Evolutionary conservation across 1,140 invertebrate genomes (phyloP).

Genomic region (Capitella teleta): DNA sequence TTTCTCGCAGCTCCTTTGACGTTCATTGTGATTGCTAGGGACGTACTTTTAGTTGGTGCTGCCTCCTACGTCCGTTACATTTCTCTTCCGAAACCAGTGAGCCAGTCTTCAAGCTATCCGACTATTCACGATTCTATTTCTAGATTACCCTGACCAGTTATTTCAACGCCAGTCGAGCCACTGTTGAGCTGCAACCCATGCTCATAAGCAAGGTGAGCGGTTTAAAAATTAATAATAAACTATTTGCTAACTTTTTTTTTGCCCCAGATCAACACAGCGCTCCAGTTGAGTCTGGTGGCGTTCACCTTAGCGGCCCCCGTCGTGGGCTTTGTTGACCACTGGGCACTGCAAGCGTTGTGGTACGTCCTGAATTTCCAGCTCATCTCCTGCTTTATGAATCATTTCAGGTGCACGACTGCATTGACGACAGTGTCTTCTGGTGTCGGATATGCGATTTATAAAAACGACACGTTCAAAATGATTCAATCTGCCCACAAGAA

Average conservation of each 20-base stretch:
- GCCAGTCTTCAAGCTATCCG: too few relatives aligned
- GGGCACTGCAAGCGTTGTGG: slow-evolving; percentile 62
- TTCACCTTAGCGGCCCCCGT: slow-evolving; percentile 73
- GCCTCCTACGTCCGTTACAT: slow-evolving; percentile 81
- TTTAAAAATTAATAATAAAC: background rate
- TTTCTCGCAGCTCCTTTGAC: slow-evolving; percentile 56
- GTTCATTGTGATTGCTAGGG: slow-evolving; percentile 68
- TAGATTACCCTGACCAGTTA: slow-evolving; percentile 78
- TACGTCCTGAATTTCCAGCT: too few relatives aligned
- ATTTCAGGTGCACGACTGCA: too few relatives aligned
- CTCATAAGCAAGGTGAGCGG: slow-evolving; percentile 70
- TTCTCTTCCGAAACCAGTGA: slow-evolving; percentile 69
- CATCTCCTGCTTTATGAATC: too few relatives aligned
- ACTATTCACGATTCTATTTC: slow-evolving; percentile 24
- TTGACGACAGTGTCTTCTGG: too few relatives aligned
- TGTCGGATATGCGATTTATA: too few relatives aligned
- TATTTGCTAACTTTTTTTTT: background rate
- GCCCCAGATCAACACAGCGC: slow-evolving; percentile 61
- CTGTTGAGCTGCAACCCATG: slow-evolving; percentile 81
- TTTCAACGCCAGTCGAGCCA: slow-evolving; percentile 79
- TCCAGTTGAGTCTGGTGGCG: slow-evolving; percentile 71
- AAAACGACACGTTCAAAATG: too few relatives aligned
- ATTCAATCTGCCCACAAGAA: too few relatives aligned
- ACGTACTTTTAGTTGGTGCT: slow-evolving; percentile 66
- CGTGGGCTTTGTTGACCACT: slow-evolving; percentile 61